Base-by-base conservation (phyloP, 2,113 vertebrate species). In the Plectropomus leopardus region DNA sequence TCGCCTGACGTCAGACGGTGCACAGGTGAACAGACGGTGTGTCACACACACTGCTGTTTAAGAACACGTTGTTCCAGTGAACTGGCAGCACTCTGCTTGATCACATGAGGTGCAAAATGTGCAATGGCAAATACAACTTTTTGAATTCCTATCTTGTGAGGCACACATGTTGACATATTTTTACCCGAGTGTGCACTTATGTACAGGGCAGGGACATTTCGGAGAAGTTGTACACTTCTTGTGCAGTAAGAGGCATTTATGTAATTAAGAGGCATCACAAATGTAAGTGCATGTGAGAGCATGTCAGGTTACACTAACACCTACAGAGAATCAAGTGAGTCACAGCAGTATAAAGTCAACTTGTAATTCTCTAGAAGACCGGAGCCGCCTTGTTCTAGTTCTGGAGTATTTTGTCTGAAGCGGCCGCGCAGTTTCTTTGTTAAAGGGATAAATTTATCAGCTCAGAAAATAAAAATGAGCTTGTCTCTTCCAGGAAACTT, bases 361-460 rank as follows among this genome's bases (percentile, higher is more conserved):
- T 34, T 11, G 4, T 17, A 26, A 10, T 88, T 90, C 80, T 76
- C 1, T 19, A 60, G 85, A 89, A 88, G 40, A 17, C 55, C 53
- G 17, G 6, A 24, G 54, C 10, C 10, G 32, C 17, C 60, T 11
- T 19, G 6, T 40, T 5, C 21, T 17, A 79, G 21, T 84, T 92
- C 88, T 72, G 28, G 8, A 60, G 86, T 85, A 84, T 85, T 89
- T 88, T 60, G 40, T 78, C 42, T 72, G 64, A 70, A 58, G 34
- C 7, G 23, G 64, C 42, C 14, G 16, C 50, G 26, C 7, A 54
- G 23, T 15, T 24, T 63, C 64, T 73, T 30, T 58, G 34, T 59
- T 57, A 48, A n/a, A 72, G 51, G 74, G 66, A 51, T 11, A 40
- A 19, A 17, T n/a, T 64, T 26, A 48, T 48, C 30, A 63, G 48